Evolutionary conservation across 2,888 invertebrate genomes (phyloP).

Genomic region (Rotaria magnacalcarata): DNA sequence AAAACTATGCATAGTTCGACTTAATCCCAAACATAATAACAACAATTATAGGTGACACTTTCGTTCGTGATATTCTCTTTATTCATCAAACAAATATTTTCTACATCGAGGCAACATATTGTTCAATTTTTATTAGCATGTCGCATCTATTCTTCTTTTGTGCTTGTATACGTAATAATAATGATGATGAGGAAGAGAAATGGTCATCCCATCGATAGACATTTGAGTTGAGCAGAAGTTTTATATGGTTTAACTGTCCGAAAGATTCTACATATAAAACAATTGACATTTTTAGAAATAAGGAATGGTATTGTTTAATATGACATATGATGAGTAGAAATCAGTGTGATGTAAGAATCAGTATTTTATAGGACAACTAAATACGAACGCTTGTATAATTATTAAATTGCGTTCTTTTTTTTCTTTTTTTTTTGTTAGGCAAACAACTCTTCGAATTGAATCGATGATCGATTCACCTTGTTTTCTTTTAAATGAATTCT

Average conservation of each 20-base stretch:
- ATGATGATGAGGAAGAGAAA: background rate
- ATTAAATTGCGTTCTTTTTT: too few relatives aligned
- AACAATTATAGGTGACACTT: background rate
- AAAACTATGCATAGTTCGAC: background rate
- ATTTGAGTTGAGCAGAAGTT: background rate
- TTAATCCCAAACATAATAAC: background rate
- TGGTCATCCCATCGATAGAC: background rate
- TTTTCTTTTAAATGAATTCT: background rate
- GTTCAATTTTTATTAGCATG: background rate
- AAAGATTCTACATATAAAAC: background rate
- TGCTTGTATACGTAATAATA: background rate
- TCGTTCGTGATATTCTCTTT: background rate
- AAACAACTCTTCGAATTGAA: too few relatives aligned
- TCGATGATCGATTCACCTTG: too few relatives aligned
- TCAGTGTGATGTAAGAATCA: background rate
- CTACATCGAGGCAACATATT: background rate
- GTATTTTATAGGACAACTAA: background rate
- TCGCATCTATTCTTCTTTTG: background rate
- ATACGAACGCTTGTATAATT: too few relatives aligned
- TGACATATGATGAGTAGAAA: background rate
- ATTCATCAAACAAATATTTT: background rate
- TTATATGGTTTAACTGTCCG: background rate
- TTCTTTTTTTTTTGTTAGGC: too few relatives aligned
- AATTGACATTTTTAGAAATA: background rate
- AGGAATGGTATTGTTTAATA: background rate